Conservation (phyloP, 2,113 vertebrate species). For the Dasyprocta punctata region DNA sequence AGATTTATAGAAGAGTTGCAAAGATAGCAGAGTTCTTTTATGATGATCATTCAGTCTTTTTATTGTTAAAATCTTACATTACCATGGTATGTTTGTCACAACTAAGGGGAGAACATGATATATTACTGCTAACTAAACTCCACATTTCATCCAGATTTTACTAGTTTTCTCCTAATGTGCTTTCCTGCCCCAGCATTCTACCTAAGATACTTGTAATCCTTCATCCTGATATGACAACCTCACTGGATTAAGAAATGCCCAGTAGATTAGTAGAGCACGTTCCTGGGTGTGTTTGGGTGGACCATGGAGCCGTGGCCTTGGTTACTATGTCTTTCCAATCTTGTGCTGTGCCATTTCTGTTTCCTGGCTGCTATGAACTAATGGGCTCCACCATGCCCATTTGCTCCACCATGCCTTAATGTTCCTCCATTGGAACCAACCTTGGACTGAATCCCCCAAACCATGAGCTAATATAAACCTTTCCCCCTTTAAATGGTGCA, state of each 20-base stretch:
- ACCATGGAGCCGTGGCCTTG: not conserved
- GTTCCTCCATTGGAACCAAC: not conserved
- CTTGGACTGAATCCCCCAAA: not conserved
- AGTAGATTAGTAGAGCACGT: not conserved
- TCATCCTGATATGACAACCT: not conserved
- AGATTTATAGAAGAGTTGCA: not conserved
- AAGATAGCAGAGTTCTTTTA: not conserved
- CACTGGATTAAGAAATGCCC: not conserved
- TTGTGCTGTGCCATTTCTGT: not conserved
- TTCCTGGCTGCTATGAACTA: not conserved
- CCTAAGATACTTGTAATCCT: not conserved
- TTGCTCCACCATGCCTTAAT: not conserved
- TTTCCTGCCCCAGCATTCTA: not conserved
- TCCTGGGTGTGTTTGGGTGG: not conserved
- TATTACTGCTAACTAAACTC: not conserved
- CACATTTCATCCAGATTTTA: not conserved
- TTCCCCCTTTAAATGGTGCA: not conserved
- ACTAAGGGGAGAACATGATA: not conserved
- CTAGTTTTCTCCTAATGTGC: not conserved
- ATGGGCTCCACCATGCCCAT: not conserved
- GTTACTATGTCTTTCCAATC: not conserved
- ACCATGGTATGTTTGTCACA: not conserved
- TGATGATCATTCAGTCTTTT: not conserved
- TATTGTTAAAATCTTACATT: not conserved
- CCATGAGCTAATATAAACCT: not conserved